Percentiles rank a stretch among this genome's conserved stretches.
Conservation (phyloP, 2,888 invertebrate genomes). For the Crocallis elinguaria region DNA sequence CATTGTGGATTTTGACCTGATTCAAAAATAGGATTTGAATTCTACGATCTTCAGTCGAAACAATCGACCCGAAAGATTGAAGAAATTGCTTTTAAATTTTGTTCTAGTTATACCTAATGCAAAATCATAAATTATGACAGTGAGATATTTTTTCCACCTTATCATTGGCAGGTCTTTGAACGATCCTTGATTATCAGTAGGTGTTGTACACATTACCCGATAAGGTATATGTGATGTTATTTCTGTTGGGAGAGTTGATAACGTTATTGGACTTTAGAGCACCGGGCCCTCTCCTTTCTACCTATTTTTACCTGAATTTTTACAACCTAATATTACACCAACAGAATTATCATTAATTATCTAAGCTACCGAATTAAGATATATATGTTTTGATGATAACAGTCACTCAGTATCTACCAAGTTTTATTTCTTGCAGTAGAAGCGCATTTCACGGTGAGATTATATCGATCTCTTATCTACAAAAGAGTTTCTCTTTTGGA, state of each 20-base stretch:
- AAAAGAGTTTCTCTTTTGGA: slow-evolving; percentile 16
- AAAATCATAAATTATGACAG: background rate
- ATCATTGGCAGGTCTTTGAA: slow-evolving; percentile 36
- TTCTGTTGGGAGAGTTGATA: slow-evolving; percentile 40
- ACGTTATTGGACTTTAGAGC: slow-evolving; percentile 18
- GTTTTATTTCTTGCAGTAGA: background rate
- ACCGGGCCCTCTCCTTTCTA: slow-evolving; percentile 9
- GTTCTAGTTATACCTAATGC: no score
- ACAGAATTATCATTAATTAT: background rate
- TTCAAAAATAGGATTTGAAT: no score
- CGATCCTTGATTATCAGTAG: slow-evolving; percentile 35
- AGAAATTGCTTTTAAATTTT: no score
- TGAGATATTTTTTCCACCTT: slow-evolving; percentile 18
- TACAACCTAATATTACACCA: background rate
- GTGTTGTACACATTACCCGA: slow-evolving; percentile 21
- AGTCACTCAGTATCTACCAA: background rate
- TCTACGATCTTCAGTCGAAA: no score
- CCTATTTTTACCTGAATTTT: background rate
- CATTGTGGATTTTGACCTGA: no score
- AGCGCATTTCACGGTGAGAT: background rate
- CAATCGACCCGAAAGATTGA: no score
- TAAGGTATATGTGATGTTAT: slow-evolving; percentile 49
- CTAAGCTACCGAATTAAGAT: background rate
- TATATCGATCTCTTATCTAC: background rate
- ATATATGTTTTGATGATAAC: background rate